Conservation (phyloP, 2,888 invertebrate species). For the Phengaris arion region DNA sequence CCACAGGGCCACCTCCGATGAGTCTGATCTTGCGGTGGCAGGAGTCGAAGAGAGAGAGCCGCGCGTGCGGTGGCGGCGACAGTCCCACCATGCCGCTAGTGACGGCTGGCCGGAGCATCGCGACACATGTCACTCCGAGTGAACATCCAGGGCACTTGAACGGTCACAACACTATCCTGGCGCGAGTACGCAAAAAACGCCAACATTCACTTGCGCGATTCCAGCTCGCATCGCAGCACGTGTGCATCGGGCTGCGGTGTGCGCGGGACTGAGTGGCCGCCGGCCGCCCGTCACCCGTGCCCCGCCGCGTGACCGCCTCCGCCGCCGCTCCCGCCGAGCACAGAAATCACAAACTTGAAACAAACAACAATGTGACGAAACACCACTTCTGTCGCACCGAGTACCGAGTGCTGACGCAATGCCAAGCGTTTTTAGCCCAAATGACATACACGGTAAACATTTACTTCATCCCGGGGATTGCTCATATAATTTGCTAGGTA, state of each 20-base stretch:
- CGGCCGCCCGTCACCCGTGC: conserved; percentile 38
- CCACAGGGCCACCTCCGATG: conserved; percentile 83
- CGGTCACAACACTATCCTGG: conserved; percentile 51
- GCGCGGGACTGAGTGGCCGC: conserved; percentile 69
- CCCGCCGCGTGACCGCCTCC: conserved; percentile 34
- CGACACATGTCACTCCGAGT: conserved; percentile 43
- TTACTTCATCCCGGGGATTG: neutral
- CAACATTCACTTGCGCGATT: conserved; percentile 62
- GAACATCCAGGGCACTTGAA: conserved; percentile 36
- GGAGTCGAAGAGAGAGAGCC: conserved; percentile 84
- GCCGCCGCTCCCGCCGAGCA: conserved; percentile 41
- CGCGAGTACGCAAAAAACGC: conserved; percentile 51
- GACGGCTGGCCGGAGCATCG: conserved; percentile 69
- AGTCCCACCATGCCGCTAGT: conserved; percentile 65
- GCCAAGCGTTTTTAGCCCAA: neutral
- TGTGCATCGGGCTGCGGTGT: conserved; percentile 57
- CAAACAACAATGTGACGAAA: conserved; percentile 27
- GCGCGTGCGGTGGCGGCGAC: conserved; percentile 73
- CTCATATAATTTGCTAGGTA: neutral
- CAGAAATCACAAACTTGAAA: conserved; percentile 34
- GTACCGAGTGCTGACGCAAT: neutral
- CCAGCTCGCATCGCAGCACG: conserved; percentile 79
- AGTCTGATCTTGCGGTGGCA: conserved; percentile 86
- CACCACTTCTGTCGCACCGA: conserved; percentile 5
- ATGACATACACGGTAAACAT: neutral